A percentile compares a stretch with the other conserved stretches of the same genome.
phyloP scores from a whole-genome alignment of 2,113 vertebrate genomes.

The Piprites chloris region DNA sequence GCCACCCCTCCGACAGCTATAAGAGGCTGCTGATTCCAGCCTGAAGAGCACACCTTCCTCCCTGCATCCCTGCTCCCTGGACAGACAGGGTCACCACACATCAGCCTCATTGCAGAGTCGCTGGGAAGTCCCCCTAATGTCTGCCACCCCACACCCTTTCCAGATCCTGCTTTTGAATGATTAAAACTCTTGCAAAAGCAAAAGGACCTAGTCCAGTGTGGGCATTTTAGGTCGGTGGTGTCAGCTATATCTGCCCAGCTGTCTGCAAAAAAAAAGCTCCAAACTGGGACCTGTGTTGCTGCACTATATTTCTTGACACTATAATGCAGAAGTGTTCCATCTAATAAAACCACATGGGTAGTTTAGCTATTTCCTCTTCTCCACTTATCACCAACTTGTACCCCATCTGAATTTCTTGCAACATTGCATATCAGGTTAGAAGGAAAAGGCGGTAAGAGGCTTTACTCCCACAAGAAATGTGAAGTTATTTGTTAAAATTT shows the following conservation, averaged over 20 bases:
- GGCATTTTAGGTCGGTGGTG: fast-evolving
- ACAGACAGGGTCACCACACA: not conserved
- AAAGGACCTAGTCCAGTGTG: not conserved
- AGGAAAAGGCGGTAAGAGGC: not conserved
- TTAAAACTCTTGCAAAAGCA: not conserved
- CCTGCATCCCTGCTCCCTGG: not conserved
- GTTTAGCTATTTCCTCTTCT: not conserved
- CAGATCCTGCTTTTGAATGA: not conserved
- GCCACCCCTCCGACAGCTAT: not conserved
- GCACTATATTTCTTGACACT: not conserved
- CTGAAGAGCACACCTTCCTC: not conserved
- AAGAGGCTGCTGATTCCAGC: not conserved
- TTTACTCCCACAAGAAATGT: not conserved
- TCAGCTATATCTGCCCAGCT: not conserved
- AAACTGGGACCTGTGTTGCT: not conserved
- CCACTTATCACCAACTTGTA: not conserved
- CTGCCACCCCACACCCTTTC: not conserved
- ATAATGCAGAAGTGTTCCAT: not conserved
- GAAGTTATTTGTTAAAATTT: not conserved
- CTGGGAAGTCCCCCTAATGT: not conserved
- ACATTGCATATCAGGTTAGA: not conserved
- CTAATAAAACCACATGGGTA: not conserved
- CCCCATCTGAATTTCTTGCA: not conserved
- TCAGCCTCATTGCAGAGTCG: fast-evolving
- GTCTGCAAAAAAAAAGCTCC: not conserved